A percentile compares a stretch with the other conserved stretches of the same genome.
Evolutionary conservation across 2,113 vertebrate species (phyloP).

Genomic region (Paramisgurnus dabryanus): DNA sequence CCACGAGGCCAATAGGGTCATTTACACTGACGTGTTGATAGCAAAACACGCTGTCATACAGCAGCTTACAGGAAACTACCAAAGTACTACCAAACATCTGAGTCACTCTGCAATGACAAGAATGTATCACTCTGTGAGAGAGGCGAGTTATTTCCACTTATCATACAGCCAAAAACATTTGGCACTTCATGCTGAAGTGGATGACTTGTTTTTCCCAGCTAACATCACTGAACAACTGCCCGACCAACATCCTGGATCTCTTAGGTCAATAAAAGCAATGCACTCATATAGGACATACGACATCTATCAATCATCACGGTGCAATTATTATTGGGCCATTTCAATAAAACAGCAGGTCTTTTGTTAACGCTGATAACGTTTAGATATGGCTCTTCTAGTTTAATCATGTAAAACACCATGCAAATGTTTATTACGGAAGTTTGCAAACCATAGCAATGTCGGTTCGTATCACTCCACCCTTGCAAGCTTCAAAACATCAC

Average conservation of each 20-base stretch:
- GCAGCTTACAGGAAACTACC: slow-evolving; percentile 54
- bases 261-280: background rate
- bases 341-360: background rate
- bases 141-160: slow-evolving; percentile 43
- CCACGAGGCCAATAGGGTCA: background rate
- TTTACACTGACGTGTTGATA: slow-evolving; percentile 17
- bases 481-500: background rate
- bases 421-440: slow-evolving; percentile 19
- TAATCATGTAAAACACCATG: slow-evolving; percentile 27
- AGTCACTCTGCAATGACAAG: slow-evolving; percentile 54
- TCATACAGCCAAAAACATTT: slow-evolving; percentile 60
- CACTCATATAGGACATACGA: slow-evolving; percentile 2
- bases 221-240: slow-evolving; percentile 21
- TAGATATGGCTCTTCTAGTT: background rate
- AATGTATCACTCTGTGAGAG: slow-evolving; percentile 55
- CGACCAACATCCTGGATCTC: background rate
- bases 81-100: slow-evolving; percentile 39
- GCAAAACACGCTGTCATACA: slow-evolving; percentile 40
- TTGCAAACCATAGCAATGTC: background rate
- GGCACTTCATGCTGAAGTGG: slow-evolving; percentile 49
- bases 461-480: background rate
- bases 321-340: slow-evolving; percentile 2
- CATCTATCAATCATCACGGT: background rate
- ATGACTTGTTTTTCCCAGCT: slow-evolving; percentile 55
- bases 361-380: background rate